Conservation (phyloP, 2,113 vertebrate genomes). For the Butorides virescens region DNA sequence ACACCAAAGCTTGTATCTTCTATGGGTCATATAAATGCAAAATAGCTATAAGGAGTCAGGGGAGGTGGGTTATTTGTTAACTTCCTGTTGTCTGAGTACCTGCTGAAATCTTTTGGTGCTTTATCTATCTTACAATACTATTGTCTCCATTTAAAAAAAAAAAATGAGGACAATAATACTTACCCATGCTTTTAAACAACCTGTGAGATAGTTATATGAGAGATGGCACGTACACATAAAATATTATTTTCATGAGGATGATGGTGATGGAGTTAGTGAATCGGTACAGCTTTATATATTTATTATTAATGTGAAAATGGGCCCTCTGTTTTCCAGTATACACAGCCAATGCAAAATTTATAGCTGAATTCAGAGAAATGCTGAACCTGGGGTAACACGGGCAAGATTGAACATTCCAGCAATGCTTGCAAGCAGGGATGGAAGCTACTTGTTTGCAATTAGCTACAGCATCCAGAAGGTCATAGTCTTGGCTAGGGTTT, state of each 20-base stretch:
- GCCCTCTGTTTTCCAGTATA: conserved; percentile 7
- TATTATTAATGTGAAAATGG: conserved; percentile 62
- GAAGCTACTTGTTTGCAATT: conserved; percentile 45
- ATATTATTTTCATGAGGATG: conserved; percentile 7
- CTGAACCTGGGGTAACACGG: conserved; percentile 34
- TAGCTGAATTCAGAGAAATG: conserved; percentile 32
- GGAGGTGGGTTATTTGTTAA: not conserved
- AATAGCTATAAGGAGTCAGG: not conserved
- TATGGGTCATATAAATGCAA: not conserved
- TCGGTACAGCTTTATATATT: conserved; percentile 23
- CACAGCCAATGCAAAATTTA: conserved; percentile 44
- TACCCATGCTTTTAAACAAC: conserved; percentile 21
- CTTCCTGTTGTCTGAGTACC: not conserved
- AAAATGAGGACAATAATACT: conserved; percentile 36
- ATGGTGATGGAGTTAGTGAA: conserved; percentile 25
- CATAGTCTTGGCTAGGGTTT: conserved; percentile 19
- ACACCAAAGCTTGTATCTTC: not conserved
- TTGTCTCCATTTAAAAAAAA: not conserved
- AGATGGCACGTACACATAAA: not conserved
- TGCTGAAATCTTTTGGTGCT: not conserved
- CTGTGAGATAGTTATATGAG: not conserved
- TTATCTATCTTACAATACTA: not conserved
- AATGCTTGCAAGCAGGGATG: not conserved
- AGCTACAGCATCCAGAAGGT: conserved; percentile 41
- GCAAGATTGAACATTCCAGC: conserved; percentile 2